Evolutionary conservation across 1,140 invertebrate species (phyloP).

Genomic region (Polypedilum vanderplanki): DNA sequence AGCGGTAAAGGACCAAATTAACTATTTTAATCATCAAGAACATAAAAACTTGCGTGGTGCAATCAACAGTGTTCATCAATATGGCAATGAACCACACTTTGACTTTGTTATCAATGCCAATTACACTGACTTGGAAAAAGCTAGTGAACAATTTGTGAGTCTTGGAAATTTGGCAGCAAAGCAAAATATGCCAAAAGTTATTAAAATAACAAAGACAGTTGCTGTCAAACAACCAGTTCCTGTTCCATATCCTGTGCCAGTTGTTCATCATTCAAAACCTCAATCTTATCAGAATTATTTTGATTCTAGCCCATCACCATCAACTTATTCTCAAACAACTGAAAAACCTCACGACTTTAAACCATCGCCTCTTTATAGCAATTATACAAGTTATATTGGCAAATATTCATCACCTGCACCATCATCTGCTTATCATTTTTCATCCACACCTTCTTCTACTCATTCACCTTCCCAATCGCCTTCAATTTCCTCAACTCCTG

Average conservation of each 20-base stretch:
- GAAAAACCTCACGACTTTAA: not conserved
- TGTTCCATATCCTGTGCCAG: conserved; percentile 22
- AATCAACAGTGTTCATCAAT: not conserved
- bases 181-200: conserved; percentile 25
- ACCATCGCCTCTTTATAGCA: not conserved
- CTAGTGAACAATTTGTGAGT: conserved; percentile 1
- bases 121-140: conserved; percentile 6
- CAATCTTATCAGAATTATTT: not conserved
- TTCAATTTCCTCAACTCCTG: not conserved
- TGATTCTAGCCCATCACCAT: not conserved
- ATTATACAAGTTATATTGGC: conserved; percentile 13
- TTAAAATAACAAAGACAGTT: conserved; percentile 1
- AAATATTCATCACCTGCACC: not conserved
- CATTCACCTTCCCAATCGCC: not conserved
- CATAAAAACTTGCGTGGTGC: not conserved
- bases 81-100: not conserved
- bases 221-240: conserved; percentile 2
- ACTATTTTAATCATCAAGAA: conserved; percentile 9
- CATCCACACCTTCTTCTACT: not conserved
- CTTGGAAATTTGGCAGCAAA: not conserved
- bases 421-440: not conserved
- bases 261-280: not conserved
- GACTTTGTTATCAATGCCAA: not conserved
- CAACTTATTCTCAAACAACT: not conserved
- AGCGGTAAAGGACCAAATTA: not conserved